A percentile compares a stretch with the other conserved stretches of the same genome.
These are phyloP conservation scores for Druceiella hillmani DNA, from an alignment of 2,888 invertebrate genomes.

Conservation along the genomic window DNA sequence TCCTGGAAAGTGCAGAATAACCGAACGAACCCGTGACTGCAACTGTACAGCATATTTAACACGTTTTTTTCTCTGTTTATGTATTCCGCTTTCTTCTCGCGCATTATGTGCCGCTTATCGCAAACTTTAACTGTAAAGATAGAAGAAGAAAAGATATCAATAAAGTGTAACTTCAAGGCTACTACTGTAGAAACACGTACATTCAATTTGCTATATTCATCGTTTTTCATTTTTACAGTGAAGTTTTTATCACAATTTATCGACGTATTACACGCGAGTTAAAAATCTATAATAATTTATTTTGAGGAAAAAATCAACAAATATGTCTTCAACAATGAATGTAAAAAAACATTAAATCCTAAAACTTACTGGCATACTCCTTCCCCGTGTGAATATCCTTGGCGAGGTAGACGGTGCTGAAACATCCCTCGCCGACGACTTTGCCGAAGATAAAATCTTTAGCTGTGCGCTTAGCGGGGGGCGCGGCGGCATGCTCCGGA, in stretches of 20 bases:
- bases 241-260: too few species aligned
- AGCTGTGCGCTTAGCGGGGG: slow-evolving; percentile 63
- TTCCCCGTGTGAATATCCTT: slow-evolving; percentile 84
- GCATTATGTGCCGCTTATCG: slow-evolving; percentile 88
- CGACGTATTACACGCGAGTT: too few species aligned
- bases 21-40: slow-evolving; percentile 85
- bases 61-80: slow-evolving; percentile 94
- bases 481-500: slow-evolving; percentile 34
- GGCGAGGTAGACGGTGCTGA: slow-evolving; percentile 91
- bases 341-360: too few species aligned
- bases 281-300: too few species aligned
- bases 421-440: slow-evolving; percentile 95
- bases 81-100: slow-evolving; percentile 90
- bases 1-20: slow-evolving; percentile 98
- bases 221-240: too few species aligned
- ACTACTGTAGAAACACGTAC: too few species aligned
- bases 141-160: too few species aligned
- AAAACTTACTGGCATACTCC: slow-evolving; percentile 89
- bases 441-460: slow-evolving; percentile 94
- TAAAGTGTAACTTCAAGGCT: too few species aligned
- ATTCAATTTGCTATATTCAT: too few species aligned
- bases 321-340: too few species aligned
- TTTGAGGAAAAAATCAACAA: too few species aligned
- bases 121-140: slow-evolving; percentile 88
- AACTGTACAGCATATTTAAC: slow-evolving; percentile 74